phyloP scores from a whole-genome alignment of 2,888 invertebrate species.

The Capitulum mitella region DNA sequence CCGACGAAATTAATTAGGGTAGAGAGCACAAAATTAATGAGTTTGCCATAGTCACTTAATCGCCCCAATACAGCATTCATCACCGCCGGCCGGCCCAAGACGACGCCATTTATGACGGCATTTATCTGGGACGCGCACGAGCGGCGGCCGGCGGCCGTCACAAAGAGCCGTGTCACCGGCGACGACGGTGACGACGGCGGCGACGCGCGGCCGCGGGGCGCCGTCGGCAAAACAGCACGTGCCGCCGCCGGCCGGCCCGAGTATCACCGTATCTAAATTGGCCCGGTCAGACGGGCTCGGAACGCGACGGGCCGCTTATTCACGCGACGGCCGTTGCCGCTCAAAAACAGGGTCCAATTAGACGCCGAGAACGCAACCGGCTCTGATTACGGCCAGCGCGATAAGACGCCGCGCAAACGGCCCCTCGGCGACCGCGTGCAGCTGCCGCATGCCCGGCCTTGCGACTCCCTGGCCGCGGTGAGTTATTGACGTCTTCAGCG shows the following conservation, averaged over 20 bases:
- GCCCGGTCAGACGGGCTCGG: neutral
- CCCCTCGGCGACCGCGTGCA: no score
- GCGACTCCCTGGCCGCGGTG: no score
- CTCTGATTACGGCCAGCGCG: neutral
- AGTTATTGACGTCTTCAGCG: no score
- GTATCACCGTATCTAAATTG: conserved; percentile 6
- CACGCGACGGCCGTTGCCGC: neutral
- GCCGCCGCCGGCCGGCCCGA: neutral
- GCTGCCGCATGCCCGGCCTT: no score
- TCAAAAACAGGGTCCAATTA: neutral
- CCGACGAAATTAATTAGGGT: conserved; percentile 13
- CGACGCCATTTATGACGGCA: neutral
- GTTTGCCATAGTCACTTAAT: conserved; percentile 9
- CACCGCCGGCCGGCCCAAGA: neutral
- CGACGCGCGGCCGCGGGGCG: neutral
- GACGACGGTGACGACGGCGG: neutral
- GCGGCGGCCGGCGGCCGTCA: no score
- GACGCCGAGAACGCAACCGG: neutral
- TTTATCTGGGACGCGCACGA: no score
- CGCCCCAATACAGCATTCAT: neutral
- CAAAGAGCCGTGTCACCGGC: no score
- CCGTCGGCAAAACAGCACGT: neutral
- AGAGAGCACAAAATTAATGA: neutral
- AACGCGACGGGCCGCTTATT: neutral
- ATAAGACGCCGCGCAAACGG: no score